Conservation (phyloP, 2,113 vertebrate species). For the Menura novaehollandiae region DNA sequence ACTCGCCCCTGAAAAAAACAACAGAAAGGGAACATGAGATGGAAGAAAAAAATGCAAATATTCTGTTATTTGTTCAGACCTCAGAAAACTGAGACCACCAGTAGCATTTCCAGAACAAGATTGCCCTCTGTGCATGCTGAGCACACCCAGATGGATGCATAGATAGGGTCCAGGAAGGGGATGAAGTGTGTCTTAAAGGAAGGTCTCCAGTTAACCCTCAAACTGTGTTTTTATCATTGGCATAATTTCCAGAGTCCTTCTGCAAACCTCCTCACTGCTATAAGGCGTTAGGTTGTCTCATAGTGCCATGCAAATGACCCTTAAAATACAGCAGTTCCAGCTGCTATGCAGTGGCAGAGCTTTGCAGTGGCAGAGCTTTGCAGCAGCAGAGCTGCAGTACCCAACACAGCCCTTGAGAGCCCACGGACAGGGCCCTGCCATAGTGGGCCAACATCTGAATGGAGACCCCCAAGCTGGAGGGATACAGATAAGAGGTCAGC, state of each 20-base stretch:
- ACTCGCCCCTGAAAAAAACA: not conserved
- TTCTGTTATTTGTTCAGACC: not conserved
- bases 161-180: not conserved
- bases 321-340: not conserved
- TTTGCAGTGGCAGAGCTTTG: not conserved
- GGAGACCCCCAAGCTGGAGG: not conserved
- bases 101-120: not conserved
- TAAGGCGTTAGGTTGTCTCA: not conserved
- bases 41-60: not conserved
- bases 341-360: fast-evolving
- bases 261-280: not conserved
- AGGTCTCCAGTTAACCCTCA: not conserved
- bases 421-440: not conserved
- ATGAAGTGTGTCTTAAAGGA: not conserved
- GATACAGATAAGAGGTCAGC: not conserved
- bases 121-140: not conserved
- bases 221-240: not conserved
- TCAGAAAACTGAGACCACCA: not conserved
- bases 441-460: not conserved
- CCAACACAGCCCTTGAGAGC: not conserved
- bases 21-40: not conserved
- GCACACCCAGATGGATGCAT: fast-evolving
- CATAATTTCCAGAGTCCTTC: not conserved
- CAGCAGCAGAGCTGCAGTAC: not conserved
- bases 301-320: not conserved